Conservation (phyloP, 1,140 invertebrate species). For the Calosoma granatense region DNA sequence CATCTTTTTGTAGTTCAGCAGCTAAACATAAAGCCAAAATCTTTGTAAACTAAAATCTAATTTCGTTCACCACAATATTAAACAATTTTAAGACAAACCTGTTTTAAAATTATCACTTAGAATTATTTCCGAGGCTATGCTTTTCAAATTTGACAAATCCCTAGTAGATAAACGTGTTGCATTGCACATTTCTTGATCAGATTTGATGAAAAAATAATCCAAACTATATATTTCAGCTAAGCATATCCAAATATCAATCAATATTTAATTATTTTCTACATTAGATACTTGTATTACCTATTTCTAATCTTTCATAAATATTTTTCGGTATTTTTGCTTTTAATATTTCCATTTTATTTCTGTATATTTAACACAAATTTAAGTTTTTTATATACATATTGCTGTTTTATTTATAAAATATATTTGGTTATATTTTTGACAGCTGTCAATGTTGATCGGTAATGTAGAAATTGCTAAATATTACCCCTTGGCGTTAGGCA, state of each 20-base stretch:
- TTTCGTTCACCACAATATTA: no score
- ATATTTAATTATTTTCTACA: not conserved
- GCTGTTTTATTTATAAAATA: no score
- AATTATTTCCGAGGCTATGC: not conserved
- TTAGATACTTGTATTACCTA: not conserved
- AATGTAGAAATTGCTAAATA: no score
- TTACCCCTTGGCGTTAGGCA: no score
- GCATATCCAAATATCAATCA: not conserved
- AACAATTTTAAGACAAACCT: not conserved
- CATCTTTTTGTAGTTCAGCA: not conserved
- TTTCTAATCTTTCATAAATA: not conserved
- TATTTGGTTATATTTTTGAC: no score
- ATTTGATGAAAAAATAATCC: not conserved
- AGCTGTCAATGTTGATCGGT: no score
- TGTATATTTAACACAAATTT: not conserved
- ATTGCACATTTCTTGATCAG: not conserved
- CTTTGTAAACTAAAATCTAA: no score
- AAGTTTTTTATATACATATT: not conserved
- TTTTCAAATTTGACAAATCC: not conserved
- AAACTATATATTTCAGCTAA: not conserved
- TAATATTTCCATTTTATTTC: slow-evolving; percentile 3
- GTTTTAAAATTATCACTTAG: not conserved
- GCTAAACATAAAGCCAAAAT: not conserved
- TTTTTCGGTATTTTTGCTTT: not conserved
- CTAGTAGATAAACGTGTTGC: not conserved